Conservation (phyloP, 2,888 invertebrate genomes). For the Ceraclea dissimilis region DNA sequence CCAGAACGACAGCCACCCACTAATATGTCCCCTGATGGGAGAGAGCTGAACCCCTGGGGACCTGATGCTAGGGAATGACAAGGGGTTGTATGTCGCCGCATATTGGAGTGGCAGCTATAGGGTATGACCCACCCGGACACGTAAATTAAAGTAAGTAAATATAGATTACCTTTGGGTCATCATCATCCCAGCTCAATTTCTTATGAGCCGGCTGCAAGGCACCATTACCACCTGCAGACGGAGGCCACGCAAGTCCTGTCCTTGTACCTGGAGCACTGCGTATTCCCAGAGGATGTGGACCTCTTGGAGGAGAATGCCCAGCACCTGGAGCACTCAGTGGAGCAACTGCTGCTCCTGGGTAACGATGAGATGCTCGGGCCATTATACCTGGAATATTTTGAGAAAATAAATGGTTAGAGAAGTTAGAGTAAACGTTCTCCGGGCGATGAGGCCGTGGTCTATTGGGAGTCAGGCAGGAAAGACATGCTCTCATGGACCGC, state of each 20-base stretch:
- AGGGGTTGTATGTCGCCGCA: no score
- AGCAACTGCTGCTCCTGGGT: constrained; percentile 21
- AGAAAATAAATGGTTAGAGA: no score
- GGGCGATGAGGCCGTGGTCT: constrained; percentile 31
- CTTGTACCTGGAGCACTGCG: constrained; percentile 27
- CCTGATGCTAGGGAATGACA: no score
- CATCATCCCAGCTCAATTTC: constrained; percentile 73
- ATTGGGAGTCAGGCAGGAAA: no score
- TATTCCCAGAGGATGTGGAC: no score
- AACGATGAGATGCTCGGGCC: constrained; percentile 15
- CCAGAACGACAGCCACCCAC: no score
- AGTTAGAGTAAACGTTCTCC: no score
- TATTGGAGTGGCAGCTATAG: no score
- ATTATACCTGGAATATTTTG: constrained; percentile 14
- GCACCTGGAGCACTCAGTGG: constrained; percentile 27
- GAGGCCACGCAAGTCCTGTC: constrained; percentile 54
- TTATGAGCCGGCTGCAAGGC: constrained; percentile 64
- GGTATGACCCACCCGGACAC: no score
- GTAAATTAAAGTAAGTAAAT: background rate
- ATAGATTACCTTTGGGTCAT: constrained; percentile 25
- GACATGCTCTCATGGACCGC: no score
- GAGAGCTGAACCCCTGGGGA: no score
- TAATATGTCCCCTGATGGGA: no score
- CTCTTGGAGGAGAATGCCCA: constrained; percentile 25
- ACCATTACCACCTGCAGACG: constrained; percentile 24